Conservation (phyloP, 2,888 invertebrate species). For the Nesidiocoris tenuis region DNA sequence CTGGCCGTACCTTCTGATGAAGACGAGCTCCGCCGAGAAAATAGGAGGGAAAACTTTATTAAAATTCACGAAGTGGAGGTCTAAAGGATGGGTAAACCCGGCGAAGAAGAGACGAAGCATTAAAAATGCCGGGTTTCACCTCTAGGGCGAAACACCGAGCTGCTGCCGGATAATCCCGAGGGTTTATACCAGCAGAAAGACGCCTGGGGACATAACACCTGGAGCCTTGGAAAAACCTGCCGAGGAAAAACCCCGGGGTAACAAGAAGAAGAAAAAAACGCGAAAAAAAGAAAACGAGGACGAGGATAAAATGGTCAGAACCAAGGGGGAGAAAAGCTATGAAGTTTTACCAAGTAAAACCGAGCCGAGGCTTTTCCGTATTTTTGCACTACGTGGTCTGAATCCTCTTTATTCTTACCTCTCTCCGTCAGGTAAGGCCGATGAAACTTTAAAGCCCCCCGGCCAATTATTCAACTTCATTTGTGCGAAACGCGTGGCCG, state of each 20-base stretch:
- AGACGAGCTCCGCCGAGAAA: neutral
- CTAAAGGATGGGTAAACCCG: neutral
- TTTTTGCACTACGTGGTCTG: constrained; percentile 16
- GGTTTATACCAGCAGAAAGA: constrained; percentile 1
- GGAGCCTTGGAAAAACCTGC: neutral
- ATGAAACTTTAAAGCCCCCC: constrained; percentile 39
- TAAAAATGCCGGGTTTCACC: constrained; percentile 12
- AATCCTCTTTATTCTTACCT: constrained; percentile 20
- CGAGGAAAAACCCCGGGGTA: neutral
- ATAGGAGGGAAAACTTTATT: constrained; percentile 1
- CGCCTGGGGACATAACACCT: constrained; percentile 23
- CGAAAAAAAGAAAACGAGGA: neutral
- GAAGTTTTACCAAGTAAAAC: neutral
- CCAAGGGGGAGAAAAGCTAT: constrained; percentile 7
- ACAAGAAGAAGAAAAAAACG: neutral
- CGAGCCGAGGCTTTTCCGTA: neutral
- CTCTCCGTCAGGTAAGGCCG: constrained; percentile 26
- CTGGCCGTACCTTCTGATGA: too few species aligned
- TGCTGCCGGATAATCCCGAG: constrained; percentile 9
- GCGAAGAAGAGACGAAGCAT: constrained; percentile 13
- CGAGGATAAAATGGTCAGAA: neutral
- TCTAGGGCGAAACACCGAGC: neutral
- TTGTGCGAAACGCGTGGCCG: constrained; percentile 9
- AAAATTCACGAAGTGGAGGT: constrained; percentile 19
- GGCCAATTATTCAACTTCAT: constrained; percentile 41